Conservation (phyloP, 2,113 vertebrate genomes). For the Orthonyx spaldingii region DNA sequence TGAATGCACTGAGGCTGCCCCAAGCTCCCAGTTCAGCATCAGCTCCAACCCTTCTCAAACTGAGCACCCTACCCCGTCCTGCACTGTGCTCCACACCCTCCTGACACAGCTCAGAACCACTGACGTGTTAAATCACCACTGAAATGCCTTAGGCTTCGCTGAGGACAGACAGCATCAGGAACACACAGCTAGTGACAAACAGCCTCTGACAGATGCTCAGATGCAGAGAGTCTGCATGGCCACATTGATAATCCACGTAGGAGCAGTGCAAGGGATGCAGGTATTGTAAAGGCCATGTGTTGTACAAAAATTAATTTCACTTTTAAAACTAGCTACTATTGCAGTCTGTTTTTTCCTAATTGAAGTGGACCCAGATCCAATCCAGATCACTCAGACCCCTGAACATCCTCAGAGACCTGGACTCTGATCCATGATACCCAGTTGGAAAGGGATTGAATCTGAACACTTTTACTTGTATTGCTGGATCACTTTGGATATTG, state of each 20-base stretch:
- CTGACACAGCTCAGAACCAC: neutral
- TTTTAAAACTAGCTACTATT: neutral
- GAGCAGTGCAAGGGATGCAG: neutral
- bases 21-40: neutral
- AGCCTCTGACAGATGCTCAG: neutral
- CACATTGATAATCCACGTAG: neutral
- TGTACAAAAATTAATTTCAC: neutral
- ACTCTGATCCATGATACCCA: neutral
- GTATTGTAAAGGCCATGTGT: fast-evolving
- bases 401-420: neutral
- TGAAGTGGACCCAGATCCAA: neutral
- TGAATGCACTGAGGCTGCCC: neutral
- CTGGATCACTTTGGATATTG: neutral
- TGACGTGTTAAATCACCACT: fast-evolving
- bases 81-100: fast-evolving
- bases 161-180: neutral
- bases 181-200: neutral
- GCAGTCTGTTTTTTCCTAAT: neutral
- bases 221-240: fast-evolving
- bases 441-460: neutral
- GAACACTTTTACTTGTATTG: neutral
- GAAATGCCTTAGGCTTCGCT: neutral
- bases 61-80: fast-evolving
- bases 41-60: neutral
- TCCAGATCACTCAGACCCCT: neutral